Evolutionary conservation across 2,888 invertebrate genomes (phyloP).

Genomic region (Drosophila percnosoma): DNA sequence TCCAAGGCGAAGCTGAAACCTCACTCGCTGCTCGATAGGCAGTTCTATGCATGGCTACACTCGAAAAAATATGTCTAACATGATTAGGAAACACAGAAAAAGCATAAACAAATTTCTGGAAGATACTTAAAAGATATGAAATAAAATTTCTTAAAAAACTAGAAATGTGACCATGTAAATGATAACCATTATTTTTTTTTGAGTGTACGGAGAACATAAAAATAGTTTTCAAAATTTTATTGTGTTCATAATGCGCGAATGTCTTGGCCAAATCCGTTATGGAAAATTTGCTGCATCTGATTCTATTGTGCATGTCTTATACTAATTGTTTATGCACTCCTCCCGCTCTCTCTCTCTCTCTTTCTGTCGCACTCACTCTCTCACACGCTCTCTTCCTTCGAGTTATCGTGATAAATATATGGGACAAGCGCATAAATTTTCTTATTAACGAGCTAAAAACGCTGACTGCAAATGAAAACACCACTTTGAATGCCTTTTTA

Average conservation of each 20-base stretch:
- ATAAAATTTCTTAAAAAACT: background rate
- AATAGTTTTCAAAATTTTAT: constrained; percentile 66
- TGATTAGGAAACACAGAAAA: background rate
- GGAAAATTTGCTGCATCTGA: constrained; percentile 39
- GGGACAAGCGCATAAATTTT: constrained; percentile 72
- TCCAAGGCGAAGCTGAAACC: constrained; percentile 22
- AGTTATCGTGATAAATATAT: constrained; percentile 66
- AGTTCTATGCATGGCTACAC: constrained; percentile 16
- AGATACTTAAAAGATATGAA: background rate
- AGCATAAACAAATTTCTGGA: background rate
- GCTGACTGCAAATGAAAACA: constrained; percentile 29
- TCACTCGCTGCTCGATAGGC: constrained; percentile 18
- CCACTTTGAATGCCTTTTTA: constrained; percentile 39
- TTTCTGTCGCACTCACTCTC: background rate
- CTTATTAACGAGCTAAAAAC: constrained; percentile 63
- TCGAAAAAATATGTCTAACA: background rate
- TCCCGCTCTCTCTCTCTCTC: background rate
- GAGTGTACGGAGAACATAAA: constrained; percentile 28
- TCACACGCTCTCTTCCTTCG: background rate
- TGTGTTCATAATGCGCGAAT: constrained; percentile 45
- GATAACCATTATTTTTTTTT: background rate
- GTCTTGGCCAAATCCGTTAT: constrained; percentile 20
- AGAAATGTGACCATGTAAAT: background rate
- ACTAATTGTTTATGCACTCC: constrained; percentile 56
- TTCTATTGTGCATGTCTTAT: constrained; percentile 55